Base-by-base conservation (phyloP, 1,140 invertebrate genomes). In the Triops longicaudatus region DNA sequence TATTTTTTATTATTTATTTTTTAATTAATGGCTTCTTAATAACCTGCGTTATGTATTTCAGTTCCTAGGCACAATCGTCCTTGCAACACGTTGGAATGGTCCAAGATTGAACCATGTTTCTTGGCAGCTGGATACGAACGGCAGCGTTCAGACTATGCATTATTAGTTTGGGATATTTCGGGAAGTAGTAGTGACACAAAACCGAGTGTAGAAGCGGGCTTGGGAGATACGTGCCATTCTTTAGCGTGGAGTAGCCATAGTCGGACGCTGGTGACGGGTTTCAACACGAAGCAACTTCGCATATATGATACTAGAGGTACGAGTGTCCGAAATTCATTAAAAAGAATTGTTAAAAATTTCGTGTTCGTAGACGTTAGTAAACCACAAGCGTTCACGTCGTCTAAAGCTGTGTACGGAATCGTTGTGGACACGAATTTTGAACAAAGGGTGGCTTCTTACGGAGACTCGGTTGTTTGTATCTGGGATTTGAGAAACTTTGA, bases 291-390 rank as follows among this genome's bases (percentile, higher is more conserved):
- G 81, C 89, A 91, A 80, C 89, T 98, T 7, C 93, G 93, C 85
- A 87, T 98, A n/a, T 92, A 93, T 83, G 96, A 98, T 84, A 87
- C 97, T 0, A 87, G 95, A 90, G 94, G 95, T 96, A 85, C n/a
- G n/a, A n/a, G n/a, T n/a, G n/a, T n/a, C n/a, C n/a, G n/a, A n/a
- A n/a, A n/a, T n/a, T n/a, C n/a, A n/a, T n/a, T n/a, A n/a, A n/a
- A n/a, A n/a, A n/a, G n/a, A n/a, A 41, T 75, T 72, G 73, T 28
- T 26, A 28, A 37, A 26, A 77, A 77, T 78, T 81, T 78, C 79
- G 80, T 79, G 78, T 17, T 81, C 83, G 11, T 79, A 93, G 92
- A 94, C 86, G 86, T 88, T 17, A 88, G 88, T 77, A 91, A 92
- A 83, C 87, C 90, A 73, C 88, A 90, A 75, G 89, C 88, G 81